phyloP scores from a whole-genome alignment of 2,888 invertebrate genomes.

The Augiades crinisus region DNA sequence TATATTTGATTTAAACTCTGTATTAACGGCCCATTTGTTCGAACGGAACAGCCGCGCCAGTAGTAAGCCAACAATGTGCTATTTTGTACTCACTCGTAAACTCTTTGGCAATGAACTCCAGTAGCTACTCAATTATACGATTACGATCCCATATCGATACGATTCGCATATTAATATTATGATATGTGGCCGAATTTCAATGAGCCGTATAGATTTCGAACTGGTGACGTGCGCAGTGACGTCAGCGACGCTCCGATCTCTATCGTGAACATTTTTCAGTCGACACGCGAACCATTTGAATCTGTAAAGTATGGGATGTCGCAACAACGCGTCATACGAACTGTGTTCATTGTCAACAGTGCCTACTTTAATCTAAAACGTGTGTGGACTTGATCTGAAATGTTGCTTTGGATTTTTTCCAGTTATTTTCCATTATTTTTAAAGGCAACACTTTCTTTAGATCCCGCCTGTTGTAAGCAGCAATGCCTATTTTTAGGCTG shows the following conservation, averaged over 20 bases:
- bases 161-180: constrained; percentile 5
- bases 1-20: no score
- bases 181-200: constrained; percentile 18
- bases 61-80: constrained; percentile 12
- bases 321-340: background rate
- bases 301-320: constrained; percentile 6
- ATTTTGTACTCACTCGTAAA: constrained; percentile 15
- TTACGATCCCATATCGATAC: background rate
- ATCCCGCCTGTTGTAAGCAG: no score
- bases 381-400: no score
- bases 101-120: constrained; percentile 16
- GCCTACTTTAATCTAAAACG: no score
- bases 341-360: no score
- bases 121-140: constrained; percentile 2
- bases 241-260: constrained; percentile 8
- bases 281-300: constrained; percentile 14
- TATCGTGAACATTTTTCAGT: constrained; percentile 17
- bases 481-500: no score
- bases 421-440: no score
- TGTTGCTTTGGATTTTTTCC: no score
- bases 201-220: constrained; percentile 18
- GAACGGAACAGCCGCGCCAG: no score
- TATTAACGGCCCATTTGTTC: no score
- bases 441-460: no score
- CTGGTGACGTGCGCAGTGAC: constrained; percentile 18